Conservation (phyloP, 23 tunicate species). For the Diplosoma virens region DNA sequence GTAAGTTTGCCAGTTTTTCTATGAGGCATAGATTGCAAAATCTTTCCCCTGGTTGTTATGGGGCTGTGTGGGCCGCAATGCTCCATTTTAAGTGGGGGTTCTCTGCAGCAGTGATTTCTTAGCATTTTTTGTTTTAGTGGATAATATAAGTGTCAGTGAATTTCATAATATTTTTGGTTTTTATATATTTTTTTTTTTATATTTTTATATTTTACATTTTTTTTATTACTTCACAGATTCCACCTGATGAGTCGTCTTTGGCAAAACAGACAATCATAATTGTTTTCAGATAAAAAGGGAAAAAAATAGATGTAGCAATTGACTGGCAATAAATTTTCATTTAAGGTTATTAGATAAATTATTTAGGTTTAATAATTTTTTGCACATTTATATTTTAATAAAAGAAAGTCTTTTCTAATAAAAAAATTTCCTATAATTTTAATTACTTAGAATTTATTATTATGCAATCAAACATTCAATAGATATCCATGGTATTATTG, state of each 20-base stretch:
- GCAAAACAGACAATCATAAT: no score
- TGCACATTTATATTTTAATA: no score
- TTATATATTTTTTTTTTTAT: neutral
- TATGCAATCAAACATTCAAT: neutral
- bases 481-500: slow-evolving; percentile 92
- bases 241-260: no score
- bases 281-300: neutral
- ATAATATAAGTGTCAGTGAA: no score
- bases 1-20: neutral
- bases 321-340: neutral
- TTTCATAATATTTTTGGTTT: no score
- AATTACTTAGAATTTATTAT: neutral
- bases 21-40: no score
- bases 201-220: neutral
- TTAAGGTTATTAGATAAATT: neutral
- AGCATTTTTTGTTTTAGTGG: neutral
- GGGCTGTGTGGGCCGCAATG: no score
- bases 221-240: no score
- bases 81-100: neutral
- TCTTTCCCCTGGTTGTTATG: no score
- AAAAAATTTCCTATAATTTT: neutral
- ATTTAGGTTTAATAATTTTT: no score
- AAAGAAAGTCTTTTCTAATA: no score
- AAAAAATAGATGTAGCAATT: neutral
- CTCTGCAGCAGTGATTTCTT: neutral